A percentile compares a stretch with the other conserved stretches of the same genome.
Conservation (phyloP, 1,140 invertebrate species). For the Caenorhabditis tropicalis region DNA sequence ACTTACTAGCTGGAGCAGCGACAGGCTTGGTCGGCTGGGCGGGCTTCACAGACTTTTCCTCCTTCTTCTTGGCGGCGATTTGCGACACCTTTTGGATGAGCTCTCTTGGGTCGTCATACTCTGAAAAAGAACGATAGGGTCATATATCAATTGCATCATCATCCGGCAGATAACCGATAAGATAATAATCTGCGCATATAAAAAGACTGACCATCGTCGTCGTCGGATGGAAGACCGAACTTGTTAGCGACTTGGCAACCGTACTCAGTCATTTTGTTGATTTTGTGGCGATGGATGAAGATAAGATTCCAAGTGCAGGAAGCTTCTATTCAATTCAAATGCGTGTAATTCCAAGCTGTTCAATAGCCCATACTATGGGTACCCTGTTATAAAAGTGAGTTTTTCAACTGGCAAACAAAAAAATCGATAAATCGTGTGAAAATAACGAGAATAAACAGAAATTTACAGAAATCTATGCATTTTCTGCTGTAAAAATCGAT, state of each 20-base stretch:
- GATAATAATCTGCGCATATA: conserved; percentile 13
- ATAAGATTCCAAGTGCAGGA: conserved; percentile 17
- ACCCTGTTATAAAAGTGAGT: not conserved
- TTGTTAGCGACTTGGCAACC: conserved; percentile 60
- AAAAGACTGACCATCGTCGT: conserved; percentile 45
- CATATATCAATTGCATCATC: not conserved
- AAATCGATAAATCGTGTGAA: not conserved
- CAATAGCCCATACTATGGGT: conserved; percentile 38
- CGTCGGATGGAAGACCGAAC: conserved; percentile 60
- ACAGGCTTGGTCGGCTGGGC: conserved; percentile 50
- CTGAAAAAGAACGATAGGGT: conserved; percentile 34
- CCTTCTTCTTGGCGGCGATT: conserved; percentile 54
- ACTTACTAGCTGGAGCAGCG: conserved; percentile 45
- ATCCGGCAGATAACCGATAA: not conserved
- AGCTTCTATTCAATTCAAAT: conserved; percentile 29
- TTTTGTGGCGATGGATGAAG: not conserved
- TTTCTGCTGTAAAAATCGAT: not conserved
- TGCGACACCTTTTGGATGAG: conserved; percentile 55
- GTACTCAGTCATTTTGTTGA: conserved; percentile 55
- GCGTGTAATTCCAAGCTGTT: not conserved
- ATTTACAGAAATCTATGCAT: not conserved
- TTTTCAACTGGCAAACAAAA: not conserved
- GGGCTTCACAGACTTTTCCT: conserved; percentile 49
- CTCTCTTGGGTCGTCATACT: conserved; percentile 55
- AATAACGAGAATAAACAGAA: not conserved